Conservation (phyloP, 2,797 vertebrate genomes). For the Phoeniculus purpureus region DNA sequence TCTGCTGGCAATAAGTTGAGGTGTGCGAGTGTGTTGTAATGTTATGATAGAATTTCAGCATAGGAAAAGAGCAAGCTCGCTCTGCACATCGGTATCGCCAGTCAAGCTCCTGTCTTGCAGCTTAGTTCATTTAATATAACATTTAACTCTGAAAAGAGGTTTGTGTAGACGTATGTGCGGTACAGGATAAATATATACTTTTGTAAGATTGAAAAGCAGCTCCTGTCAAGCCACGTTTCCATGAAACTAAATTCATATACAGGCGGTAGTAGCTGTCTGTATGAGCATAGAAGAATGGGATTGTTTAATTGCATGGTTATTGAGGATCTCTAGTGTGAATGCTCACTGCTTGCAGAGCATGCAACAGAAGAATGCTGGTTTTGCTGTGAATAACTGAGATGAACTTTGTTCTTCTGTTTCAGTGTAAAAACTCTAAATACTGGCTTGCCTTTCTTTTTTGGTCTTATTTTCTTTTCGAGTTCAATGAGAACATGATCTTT, state of each 20-base stretch:
- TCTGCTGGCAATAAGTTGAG: constrained; percentile 35
- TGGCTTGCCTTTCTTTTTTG: background rate
- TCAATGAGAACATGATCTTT: background rate
- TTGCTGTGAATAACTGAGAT: background rate
- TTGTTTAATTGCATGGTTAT: background rate
- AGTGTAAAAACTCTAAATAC: background rate
- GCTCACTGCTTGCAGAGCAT: background rate
- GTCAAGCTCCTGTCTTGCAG: constrained; percentile 18
- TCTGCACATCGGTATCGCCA: background rate
- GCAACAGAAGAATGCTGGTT: background rate
- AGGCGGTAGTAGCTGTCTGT: background rate
- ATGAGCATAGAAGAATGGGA: background rate
- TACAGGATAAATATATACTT: background rate
- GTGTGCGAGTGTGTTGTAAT: constrained; percentile 39
- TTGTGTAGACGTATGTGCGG: background rate
- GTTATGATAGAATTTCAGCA: constrained; percentile 54
- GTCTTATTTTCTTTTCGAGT: background rate
- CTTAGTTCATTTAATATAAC: background rate
- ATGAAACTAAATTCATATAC: background rate
- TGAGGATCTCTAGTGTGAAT: background rate
- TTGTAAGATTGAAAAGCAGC: background rate
- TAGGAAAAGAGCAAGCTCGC: constrained; percentile 43
- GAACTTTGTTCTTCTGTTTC: constrained; percentile 9
- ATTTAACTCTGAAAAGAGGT: background rate
- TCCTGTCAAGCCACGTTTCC: background rate